Conservation (phyloP, 2,888 invertebrate species). For the Geotrupes spiniger region DNA sequence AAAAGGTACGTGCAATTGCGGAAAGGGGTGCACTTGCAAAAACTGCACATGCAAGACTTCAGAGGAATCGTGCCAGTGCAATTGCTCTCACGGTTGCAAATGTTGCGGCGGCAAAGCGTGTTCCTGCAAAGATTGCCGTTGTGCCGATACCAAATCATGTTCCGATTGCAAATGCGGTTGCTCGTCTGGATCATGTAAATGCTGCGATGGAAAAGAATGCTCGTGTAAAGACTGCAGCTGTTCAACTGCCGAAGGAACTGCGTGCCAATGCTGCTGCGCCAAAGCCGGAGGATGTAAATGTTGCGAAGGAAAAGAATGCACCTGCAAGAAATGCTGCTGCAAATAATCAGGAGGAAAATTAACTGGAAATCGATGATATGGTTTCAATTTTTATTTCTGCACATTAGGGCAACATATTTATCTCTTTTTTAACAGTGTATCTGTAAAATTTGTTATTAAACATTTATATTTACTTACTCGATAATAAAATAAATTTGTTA, state of each 20-base stretch:
- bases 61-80: not conserved
- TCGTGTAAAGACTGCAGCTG: not conserved
- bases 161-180: conserved; percentile 1
- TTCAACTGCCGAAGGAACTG: conserved; percentile 3
- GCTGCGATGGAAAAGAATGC: not conserved
- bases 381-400: too few species aligned
- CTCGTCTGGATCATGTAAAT: not conserved
- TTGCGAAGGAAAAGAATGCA: not conserved
- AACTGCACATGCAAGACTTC: conserved; percentile 9
- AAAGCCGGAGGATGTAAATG: not conserved
- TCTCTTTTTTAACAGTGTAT: too few species aligned
- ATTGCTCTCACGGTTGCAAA: conserved; percentile 9
- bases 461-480: too few species aligned
- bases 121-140: conserved; percentile 12
- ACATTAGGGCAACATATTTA: too few species aligned
- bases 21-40: conserved; percentile 11
- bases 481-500: too few species aligned
- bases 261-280: not conserved
- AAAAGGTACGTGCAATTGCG: conserved; percentile 11
- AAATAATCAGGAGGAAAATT: not conserved
- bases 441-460: too few species aligned
- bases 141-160: not conserved
- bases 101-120: conserved; percentile 8
- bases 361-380: too few species aligned
- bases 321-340: conserved; percentile 9